Conservation (phyloP, 1,140 invertebrate genomes). For the Drosophila kepulauana region DNA sequence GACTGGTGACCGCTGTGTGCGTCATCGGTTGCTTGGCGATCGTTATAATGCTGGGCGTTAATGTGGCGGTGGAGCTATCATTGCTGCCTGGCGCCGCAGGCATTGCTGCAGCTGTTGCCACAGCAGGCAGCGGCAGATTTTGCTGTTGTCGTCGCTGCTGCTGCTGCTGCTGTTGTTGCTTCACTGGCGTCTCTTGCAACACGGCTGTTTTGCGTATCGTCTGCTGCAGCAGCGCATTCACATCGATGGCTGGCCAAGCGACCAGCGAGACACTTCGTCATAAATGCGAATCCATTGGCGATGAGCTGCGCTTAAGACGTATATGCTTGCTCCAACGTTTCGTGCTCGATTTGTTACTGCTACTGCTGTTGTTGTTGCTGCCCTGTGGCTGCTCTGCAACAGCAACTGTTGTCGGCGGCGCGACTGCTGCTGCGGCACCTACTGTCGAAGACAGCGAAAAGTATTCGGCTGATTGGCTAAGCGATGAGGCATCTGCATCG, state of each 20-base stretch:
- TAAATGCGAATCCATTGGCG: constrained; percentile 74
- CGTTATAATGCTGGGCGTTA: constrained; percentile 73
- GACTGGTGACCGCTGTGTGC: constrained; percentile 60
- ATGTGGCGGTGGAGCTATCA: constrained; percentile 76
- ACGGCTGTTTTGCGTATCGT: constrained; percentile 79
- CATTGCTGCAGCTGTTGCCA: constrained; percentile 1
- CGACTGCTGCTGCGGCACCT: constrained; percentile 22
- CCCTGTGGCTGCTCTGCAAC: constrained; percentile 5
- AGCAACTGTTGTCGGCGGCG: constrained; percentile 9
- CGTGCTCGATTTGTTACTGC: constrained; percentile 19
- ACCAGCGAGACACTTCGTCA: constrained; percentile 85
- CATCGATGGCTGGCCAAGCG: constrained; percentile 85
- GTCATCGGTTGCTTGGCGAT: constrained; percentile 66
- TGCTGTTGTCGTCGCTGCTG: neutral
- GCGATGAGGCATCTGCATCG: constrained; percentile 74
- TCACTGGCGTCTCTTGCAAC: constrained; percentile 67
- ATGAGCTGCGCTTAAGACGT: constrained; percentile 61
- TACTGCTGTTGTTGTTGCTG: constrained; percentile 17
- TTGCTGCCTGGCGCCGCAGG: constrained; percentile 58
- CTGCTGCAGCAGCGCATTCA: constrained; percentile 81
- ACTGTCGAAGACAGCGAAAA: constrained; percentile 69
- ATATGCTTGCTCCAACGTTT: constrained; percentile 72
- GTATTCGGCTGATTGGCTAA: constrained; percentile 81
- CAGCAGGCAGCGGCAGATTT: neutral
- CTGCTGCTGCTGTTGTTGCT: constrained; percentile 1